phyloP scores from a whole-genome alignment of 2,797 vertebrate species.

The Naso thynnoides region DNA sequence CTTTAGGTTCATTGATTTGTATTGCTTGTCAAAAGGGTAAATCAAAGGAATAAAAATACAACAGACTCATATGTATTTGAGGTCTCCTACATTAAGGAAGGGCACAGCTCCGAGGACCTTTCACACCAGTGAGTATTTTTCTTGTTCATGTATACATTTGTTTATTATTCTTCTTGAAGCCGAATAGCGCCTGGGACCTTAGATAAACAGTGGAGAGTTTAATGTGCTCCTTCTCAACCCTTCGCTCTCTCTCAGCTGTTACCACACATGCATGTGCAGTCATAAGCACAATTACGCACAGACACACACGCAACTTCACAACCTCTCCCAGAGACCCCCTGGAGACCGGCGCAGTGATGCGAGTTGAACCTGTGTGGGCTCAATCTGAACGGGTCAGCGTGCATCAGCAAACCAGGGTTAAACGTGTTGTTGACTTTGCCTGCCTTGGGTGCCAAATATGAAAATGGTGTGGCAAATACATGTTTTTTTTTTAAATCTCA shows the following conservation, averaged over 20 bases:
- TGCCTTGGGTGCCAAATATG: background rate
- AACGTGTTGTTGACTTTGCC: constrained; percentile 1
- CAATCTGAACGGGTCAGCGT: constrained; percentile 10
- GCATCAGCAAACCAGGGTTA: constrained; percentile 4
- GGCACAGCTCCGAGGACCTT: constrained; percentile 30
- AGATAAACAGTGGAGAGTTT: constrained; percentile 72
- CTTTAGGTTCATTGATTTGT: constrained; percentile 3
- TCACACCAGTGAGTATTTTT: constrained; percentile 58
- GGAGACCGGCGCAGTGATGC: constrained; percentile 26
- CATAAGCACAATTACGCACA: constrained; percentile 20
- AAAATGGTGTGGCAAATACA: constrained; percentile 25
- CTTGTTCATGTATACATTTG: constrained; percentile 62
- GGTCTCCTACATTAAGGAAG: constrained; percentile 13
- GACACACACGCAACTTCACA: constrained; percentile 40
- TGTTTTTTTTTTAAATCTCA: background rate
- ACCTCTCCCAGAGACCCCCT: constrained; percentile 38
- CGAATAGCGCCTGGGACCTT: constrained; percentile 68
- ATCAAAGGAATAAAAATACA: background rate
- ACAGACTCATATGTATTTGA: constrained; percentile 6
- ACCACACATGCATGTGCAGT: constrained; percentile 28
- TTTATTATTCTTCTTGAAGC: constrained; percentile 76
- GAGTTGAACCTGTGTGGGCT: constrained; percentile 7
- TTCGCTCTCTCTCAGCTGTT: constrained; percentile 40
- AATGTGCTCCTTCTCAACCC: constrained; percentile 49
- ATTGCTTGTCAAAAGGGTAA: background rate